Base-by-base conservation (phyloP, 1,140 invertebrate genomes). In the Pantala flavescens region DNA sequence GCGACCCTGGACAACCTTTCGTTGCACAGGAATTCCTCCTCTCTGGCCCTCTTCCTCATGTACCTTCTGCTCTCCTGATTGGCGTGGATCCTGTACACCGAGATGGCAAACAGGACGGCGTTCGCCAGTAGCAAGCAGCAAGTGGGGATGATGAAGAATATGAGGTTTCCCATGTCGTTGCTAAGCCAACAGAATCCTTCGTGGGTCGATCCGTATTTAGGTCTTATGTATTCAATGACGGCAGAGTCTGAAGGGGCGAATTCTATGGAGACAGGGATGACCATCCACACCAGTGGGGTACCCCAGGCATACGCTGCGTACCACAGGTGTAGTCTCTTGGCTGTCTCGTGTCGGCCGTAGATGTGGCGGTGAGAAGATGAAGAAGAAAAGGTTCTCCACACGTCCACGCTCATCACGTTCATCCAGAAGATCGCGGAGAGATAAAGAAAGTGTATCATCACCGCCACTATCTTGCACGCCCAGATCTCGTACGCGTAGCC, bases 381-480 rank as follows among this genome's bases (percentile, higher is more conserved):
- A 23, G 85, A 84, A 9, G 80, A 76, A 43, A 77, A 76, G 28
- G 71, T 76, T 7, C 76, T 36, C 76, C 81, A 85, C 23, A 84
- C 80, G 74, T 85, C 84, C 55, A 84, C 80, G 11, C 85, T 82
- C 80, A 87, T 85, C 5, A 84, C 80, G 75, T 81, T 83, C 81
- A 88, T 87, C 87, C 87, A 88, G 55, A 83, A 84, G 77, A 88
- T 87, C 43, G 86, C 83, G 0, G 84, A 79, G 19, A 88, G 78
- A 78, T 85, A 85, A 78, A 85, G 86, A 79, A 84, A 87, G 76
- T 88, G 86, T 24, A 84, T 80, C 21, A 82, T 78, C 7, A 85
- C 75, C 5, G 83, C 84, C 70, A 85, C 81, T 0, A 81, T 78
- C 63, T 83, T 81, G 77, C 86, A 87, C 5, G 83, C 71, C 49